Conservation (phyloP, 2,797 vertebrate genomes). For the Oreochromis mossambicus region DNA sequence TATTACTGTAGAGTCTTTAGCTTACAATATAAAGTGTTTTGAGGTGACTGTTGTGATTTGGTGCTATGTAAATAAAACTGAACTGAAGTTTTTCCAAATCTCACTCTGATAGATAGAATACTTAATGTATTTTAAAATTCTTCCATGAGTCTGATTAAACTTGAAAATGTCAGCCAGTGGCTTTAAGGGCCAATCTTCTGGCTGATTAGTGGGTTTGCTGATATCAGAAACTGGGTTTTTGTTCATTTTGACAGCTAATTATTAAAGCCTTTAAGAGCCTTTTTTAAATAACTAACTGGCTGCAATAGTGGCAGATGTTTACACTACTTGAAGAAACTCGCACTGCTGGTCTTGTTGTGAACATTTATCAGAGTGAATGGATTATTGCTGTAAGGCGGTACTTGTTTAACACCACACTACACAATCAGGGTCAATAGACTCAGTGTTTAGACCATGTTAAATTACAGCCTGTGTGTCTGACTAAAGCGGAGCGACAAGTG, state of each 20-base stretch:
- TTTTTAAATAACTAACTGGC: not conserved
- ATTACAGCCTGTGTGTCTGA: not conserved
- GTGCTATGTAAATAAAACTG: not conserved
- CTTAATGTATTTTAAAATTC: not conserved
- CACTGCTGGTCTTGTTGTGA: not conserved
- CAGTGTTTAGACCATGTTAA: not conserved
- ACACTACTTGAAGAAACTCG: not conserved
- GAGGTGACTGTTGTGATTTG: not conserved
- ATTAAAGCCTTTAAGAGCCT: too few relatives aligned
- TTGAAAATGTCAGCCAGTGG: not conserved
- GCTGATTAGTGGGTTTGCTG: not conserved
- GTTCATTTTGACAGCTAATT: too few relatives aligned
- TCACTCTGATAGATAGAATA: not conserved
- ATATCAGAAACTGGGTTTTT: too few relatives aligned
- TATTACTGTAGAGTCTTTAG: not conserved
- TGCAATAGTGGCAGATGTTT: not conserved
- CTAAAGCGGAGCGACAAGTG: not conserved
- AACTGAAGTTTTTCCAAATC: not conserved
- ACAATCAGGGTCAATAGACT: not conserved
- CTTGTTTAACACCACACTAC: not conserved
- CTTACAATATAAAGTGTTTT: not conserved
- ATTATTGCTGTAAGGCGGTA: not conserved
- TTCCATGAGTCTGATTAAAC: not conserved
- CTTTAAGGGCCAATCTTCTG: not conserved
- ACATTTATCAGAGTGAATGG: not conserved